These are phyloP conservation scores for Pygathrix nemaeus DNA, from an alignment of 2,113 vertebrate species.

Conservation along the genomic window DNA sequence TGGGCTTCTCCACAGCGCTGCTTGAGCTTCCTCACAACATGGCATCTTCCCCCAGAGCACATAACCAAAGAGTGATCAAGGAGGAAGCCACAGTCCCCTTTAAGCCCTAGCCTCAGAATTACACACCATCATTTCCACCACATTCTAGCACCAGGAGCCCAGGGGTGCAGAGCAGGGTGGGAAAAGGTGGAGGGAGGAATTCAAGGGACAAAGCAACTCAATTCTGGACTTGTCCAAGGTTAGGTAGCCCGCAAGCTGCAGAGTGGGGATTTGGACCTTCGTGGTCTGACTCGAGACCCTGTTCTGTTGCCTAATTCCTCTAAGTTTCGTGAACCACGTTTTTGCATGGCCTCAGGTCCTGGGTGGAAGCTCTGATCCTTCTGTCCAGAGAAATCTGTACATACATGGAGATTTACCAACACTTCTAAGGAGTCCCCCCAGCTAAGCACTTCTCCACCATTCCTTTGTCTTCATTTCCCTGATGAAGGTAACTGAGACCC, in stretches of 20 bases:
- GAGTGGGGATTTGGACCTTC: background rate
- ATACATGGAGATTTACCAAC: background rate
- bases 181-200: background rate
- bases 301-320: background rate
- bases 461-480: background rate
- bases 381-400: background rate
- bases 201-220: no score
- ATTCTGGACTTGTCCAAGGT: fast-evolving
- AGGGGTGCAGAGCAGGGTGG: fast-evolving
- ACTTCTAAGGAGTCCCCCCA: background rate
- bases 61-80: background rate
- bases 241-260: background rate
- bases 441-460: background rate
- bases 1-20: no score
- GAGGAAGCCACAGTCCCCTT: background rate
- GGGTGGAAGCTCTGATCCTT: background rate
- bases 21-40: background rate
- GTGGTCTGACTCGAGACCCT: background rate
- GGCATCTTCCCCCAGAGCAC: background rate
- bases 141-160: no score
- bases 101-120: background rate
- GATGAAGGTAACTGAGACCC: background rate
- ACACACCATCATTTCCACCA: background rate
- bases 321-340: no score
- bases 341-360: no score